A percentile compares a stretch with the other conserved stretches of the same genome.
Conservation (phyloP, 2,113 vertebrate genomes). For the Nicator chloris region DNA sequence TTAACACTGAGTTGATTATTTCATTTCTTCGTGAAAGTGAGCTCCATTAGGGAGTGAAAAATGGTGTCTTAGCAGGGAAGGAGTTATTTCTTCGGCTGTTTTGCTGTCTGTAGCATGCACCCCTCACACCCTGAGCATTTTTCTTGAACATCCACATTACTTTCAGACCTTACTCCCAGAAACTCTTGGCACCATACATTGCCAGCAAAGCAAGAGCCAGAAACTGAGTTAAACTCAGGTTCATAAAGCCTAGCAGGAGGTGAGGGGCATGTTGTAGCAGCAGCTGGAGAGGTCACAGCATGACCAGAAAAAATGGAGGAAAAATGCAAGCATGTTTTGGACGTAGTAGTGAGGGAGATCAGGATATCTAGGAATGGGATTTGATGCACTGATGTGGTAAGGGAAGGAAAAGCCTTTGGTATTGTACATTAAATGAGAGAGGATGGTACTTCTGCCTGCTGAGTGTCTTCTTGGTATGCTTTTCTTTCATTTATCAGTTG, state of each 20-base stretch:
- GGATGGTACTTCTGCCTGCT: neutral
- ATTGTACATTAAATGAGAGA: neutral
- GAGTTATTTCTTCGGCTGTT: neutral
- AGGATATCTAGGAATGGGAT: neutral
- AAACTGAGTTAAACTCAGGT: neutral
- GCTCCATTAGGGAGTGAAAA: neutral
- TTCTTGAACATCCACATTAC: neutral
- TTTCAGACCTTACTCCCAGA: neutral
- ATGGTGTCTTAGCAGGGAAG: neutral
- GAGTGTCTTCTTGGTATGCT: neutral
- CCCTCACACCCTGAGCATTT: neutral
- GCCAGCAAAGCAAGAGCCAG: neutral
- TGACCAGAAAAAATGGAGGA: neutral
- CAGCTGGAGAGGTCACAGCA: neutral
- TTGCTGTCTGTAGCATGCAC: neutral
- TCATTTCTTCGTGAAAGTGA: neutral
- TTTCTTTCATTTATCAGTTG: neutral
- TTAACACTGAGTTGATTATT: neutral
- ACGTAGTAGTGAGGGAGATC: neutral
- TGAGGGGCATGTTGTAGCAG: fast-evolving
- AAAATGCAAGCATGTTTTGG: fast-evolving
- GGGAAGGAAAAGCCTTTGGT: neutral
- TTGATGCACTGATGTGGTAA: neutral
- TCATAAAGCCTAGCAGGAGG: neutral
- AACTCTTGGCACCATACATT: neutral